Evolutionary conservation across 2,888 invertebrate species (phyloP).

Genomic region (Drosophila pseudotalamancana): DNA sequence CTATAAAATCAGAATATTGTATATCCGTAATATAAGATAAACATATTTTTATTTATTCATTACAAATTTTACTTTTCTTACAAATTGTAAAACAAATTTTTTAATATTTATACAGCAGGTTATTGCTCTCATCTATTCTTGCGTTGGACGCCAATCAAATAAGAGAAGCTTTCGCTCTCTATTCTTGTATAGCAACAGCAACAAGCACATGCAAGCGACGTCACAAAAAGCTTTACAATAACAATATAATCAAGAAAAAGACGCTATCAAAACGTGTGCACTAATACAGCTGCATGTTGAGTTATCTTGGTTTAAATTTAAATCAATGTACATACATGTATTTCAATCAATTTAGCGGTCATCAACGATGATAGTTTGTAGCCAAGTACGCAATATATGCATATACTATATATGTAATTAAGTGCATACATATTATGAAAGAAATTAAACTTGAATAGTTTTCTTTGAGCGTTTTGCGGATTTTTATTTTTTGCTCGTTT

Average conservation of each 20-base stretch:
- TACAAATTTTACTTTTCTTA: too few relatives aligned
- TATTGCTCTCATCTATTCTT: not conserved
- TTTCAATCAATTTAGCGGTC: slow-evolving; percentile 36
- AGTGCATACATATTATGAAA: not conserved
- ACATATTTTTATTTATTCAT: not conserved
- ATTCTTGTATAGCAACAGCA: slow-evolving; percentile 48
- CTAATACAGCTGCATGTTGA: not conserved
- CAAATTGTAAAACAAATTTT: too few relatives aligned
- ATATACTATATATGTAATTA: not conserved
- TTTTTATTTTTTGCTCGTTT: slow-evolving; percentile 36
- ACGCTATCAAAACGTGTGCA: slow-evolving; percentile 32
- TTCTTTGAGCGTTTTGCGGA: slow-evolving; percentile 30
- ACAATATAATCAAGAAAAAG: slow-evolving; percentile 5
- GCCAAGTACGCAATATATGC: slow-evolving; percentile 24
- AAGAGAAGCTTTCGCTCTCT: not conserved
- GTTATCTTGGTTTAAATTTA: slow-evolving; percentile 20
- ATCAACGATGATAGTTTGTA: slow-evolving; percentile 19
- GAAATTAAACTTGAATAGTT: slow-evolving; percentile 24
- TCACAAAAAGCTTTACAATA: slow-evolving; percentile 18
- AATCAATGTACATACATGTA: slow-evolving; percentile 2
- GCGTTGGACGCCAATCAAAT: slow-evolving; percentile 26
- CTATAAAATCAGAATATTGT: too few relatives aligned
- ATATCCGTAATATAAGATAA: too few relatives aligned
- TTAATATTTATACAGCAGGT: too few relatives aligned
- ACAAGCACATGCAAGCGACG: slow-evolving; percentile 12